phyloP scores from a whole-genome alignment of 2,888 invertebrate species.

The Diarsia mendica region DNA sequence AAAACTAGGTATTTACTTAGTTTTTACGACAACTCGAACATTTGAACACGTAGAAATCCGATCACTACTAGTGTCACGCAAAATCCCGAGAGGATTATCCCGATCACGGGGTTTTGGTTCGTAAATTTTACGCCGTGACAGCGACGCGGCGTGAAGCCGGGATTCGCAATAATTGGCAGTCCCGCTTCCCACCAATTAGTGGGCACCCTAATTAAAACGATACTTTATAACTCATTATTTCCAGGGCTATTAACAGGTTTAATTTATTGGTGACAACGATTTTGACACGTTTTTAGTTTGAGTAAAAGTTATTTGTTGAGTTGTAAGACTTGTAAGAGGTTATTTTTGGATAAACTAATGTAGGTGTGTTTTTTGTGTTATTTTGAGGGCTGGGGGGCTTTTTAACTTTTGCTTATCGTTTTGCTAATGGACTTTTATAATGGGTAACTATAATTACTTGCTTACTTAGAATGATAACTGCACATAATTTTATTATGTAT shows the following conservation, averaged over 20 bases:
- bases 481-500: background rate
- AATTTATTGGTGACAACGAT: conserved; percentile 48
- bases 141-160: conserved; percentile 47
- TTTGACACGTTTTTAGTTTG: conserved; percentile 32
- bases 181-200: conserved; percentile 70
- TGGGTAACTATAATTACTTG: background rate
- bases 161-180: conserved; percentile 71
- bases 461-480: background rate
- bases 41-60: conserved; percentile 14
- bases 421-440: background rate
- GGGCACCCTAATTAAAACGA: conserved; percentile 58
- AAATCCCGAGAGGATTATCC: conserved; percentile 64
- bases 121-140: conserved; percentile 68
- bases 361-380: background rate
- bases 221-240: conserved; percentile 54
- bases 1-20: too few relatives aligned
- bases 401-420: background rate
- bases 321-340: background rate
- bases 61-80: conserved; percentile 32
- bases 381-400: background rate
- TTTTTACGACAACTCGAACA: conserved; percentile 21
- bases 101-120: conserved; percentile 63
- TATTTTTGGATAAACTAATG: background rate
- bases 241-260: conserved; percentile 39
- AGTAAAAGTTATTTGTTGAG: conserved; percentile 16